Evolutionary conservation across 2,888 invertebrate species (phyloP).

Genomic region (Operophtera brumata): DNA sequence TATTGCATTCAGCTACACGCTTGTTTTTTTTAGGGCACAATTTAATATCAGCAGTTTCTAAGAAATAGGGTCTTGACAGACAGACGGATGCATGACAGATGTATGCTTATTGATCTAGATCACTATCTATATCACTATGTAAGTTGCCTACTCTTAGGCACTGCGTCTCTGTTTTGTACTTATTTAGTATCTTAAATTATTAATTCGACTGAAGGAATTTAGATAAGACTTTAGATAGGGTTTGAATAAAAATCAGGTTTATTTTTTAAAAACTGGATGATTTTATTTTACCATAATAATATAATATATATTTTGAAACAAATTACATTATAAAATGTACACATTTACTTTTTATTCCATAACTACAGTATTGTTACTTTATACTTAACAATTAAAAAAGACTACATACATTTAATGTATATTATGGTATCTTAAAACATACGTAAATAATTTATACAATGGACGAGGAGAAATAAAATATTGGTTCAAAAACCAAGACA

Average conservation of each 20-base stretch:
- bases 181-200: too few relatives aligned
- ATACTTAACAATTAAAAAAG: conserved; percentile 81
- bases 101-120: too few relatives aligned
- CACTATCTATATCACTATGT: too few relatives aligned
- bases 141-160: too few relatives aligned
- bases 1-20: too few relatives aligned
- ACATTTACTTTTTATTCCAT: conserved; percentile 79
- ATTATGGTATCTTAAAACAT: conserved; percentile 70
- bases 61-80: too few relatives aligned
- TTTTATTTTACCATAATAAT: conserved; percentile 85
- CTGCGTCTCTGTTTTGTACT: too few relatives aligned
- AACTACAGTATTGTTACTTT: conserved; percentile 72
- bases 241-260: conserved; percentile 63
- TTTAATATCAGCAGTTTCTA: too few relatives aligned
- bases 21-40: too few relatives aligned
- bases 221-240: not conserved
- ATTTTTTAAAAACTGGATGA: conserved; percentile 84
- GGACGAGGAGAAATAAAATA: conserved; percentile 59
- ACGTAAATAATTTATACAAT: conserved; percentile 78
- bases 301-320: conserved; percentile 86
- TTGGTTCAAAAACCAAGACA: conserved; percentile 42
- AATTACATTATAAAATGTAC: conserved; percentile 89
- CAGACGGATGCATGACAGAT: too few relatives aligned
- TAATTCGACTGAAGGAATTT: too few relatives aligned
- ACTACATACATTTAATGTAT: conserved; percentile 80